Base-by-base conservation (phyloP, 2,113 vertebrate species). In the Meleagris gallopavo region DNA sequence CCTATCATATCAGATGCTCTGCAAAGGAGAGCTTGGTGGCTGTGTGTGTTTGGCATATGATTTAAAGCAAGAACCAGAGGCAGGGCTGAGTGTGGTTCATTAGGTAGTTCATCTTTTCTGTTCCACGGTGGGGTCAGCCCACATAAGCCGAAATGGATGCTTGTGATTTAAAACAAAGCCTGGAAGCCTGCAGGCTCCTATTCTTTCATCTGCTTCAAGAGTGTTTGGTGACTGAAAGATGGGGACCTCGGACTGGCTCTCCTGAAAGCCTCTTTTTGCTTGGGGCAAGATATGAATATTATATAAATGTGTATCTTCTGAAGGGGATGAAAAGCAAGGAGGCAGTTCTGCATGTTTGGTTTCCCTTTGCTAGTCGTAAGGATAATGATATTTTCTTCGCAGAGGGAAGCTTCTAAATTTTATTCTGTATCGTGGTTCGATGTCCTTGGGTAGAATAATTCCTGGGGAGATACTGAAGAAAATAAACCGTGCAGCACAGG, bases 391-490 rank as follows among this genome's bases (percentile, higher is more conserved):
- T 29, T 46, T 14, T 46, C 84, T 80, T 79, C 43, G 19, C 77
- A 76, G 78, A 91, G 55, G 79, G 78, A 83, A 91, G 90, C 58
- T 69, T 72, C 82, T 83, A 65, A 80, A 65, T 86, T 88, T 34
- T 69, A 0, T 50, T 70, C 43, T 61, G 34, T 55, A 2, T 25
- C 36, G 19, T 12, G 45, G n/a, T 60, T 78, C 89, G 74, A 91
- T 0, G 0, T 70, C 54, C n/a, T 86, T 76, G 74, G 32, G 52
- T 83, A 71, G 67, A 76, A 66, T 55, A 70, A 91, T 79, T 87
- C 71, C 89, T 46, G 54, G 41, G 85, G 58, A 87, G 67, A 96
- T 27, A 61, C 38, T 67, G 83, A 94, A 61, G 71, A 46, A 46
- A 62, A 89, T 12, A 40, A 96, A 58, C 30, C 21, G 3, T n/a